Percentiles rank a stretch among this genome's conserved stretches.
Evolutionary conservation across 2,113 vertebrate genomes (phyloP).

Genomic region (Bos javanicus): DNA sequence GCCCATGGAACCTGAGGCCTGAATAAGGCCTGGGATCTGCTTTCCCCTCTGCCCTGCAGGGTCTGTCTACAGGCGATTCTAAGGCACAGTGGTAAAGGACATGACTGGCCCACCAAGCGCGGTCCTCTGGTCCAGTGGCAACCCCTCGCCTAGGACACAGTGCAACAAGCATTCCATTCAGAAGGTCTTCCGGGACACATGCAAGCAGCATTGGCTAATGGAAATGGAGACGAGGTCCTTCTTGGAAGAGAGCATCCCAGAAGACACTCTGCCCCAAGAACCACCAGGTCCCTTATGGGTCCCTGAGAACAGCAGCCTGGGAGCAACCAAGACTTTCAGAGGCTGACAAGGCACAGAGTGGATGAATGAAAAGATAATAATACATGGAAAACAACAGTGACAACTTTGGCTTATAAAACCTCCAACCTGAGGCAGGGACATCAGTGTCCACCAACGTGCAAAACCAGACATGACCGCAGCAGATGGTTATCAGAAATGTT

Average conservation of each 20-base stretch:
- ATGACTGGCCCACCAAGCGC: neutral
- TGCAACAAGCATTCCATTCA: neutral
- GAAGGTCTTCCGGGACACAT: neutral
- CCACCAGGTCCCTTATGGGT: constrained; percentile 48
- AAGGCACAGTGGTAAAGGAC: constrained; percentile 69
- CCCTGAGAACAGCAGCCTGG: constrained; percentile 69
- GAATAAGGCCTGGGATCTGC: neutral
- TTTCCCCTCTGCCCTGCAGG: neutral
- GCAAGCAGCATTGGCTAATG: constrained; percentile 27
- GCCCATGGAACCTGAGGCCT: neutral
- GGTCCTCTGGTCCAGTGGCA: constrained; percentile 19
- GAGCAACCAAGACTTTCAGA: constrained; percentile 53
- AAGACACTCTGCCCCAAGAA: constrained; percentile 13
- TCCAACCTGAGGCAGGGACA: constrained; percentile 22
- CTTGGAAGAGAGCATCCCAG: constrained; percentile 33
- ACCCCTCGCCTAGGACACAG: neutral
- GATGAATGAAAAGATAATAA: constrained; percentile 8
- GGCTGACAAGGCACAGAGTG: constrained; percentile 68
- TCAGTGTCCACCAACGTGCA: constrained; percentile 1
- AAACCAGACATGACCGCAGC: neutral
- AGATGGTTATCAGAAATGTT: neutral
- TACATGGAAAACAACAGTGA: neutral
- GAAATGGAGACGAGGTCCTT: constrained; percentile 52
- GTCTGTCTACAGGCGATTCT: neutral
- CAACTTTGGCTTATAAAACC: constrained; percentile 52